Conservation (phyloP, 1,140 invertebrate genomes). For the Nomia melanderi region DNA sequence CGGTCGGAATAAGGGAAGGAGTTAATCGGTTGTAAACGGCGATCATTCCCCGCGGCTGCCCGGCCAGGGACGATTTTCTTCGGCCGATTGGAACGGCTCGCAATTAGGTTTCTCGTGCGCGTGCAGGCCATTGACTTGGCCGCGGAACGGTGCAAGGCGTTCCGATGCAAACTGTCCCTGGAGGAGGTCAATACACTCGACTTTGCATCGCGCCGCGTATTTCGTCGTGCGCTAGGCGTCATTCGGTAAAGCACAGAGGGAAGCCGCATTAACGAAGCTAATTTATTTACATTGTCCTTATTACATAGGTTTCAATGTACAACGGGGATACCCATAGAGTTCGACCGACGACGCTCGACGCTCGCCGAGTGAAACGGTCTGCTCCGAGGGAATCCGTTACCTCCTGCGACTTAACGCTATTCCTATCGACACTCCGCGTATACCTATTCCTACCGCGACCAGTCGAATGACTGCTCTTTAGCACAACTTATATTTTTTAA, state of each 20-base stretch:
- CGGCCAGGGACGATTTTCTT: neutral
- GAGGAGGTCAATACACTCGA: conserved; percentile 60
- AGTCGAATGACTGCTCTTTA: too few species aligned
- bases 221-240: conserved; percentile 27
- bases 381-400: too few species aligned
- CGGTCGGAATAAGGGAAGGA: too few species aligned
- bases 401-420: too few species aligned
- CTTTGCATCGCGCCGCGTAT: conserved; percentile 43
- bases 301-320: neutral
- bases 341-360: neutral
- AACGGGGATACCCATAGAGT: too few species aligned
- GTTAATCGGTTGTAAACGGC: too few species aligned
- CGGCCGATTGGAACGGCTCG: neutral
- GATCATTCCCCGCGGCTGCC: too few species aligned
- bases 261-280: conserved; percentile 11
- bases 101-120: neutral
- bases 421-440: too few species aligned
- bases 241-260: neutral
- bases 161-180: conserved; percentile 32
- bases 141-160: conserved; percentile 17
- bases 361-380: neutral
- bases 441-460: too few species aligned
- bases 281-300: conserved; percentile 6
- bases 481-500: too few species aligned
- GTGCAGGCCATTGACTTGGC: conserved; percentile 44